Conservation (phyloP, 2,113 vertebrate genomes). For the Pagrus major region DNA sequence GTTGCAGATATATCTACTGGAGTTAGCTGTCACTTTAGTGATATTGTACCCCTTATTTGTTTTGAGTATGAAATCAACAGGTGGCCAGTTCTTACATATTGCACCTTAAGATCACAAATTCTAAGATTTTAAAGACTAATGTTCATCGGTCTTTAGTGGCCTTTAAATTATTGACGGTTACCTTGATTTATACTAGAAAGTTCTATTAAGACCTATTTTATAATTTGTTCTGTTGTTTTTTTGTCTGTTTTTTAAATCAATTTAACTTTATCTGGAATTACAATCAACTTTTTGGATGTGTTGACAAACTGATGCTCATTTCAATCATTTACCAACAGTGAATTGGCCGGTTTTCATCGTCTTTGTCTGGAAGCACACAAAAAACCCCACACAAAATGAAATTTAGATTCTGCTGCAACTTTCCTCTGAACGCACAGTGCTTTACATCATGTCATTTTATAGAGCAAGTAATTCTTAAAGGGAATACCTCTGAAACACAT, state of each 20-base stretch:
- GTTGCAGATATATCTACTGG: too few relatives aligned
- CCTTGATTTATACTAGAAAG: background rate
- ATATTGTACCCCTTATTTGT: too few relatives aligned
- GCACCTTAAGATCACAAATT: background rate
- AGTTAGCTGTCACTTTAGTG: too few relatives aligned
- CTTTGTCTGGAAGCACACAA: background rate
- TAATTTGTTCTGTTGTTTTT: background rate
- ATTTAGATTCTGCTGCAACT: background rate
- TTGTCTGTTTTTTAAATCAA: background rate
- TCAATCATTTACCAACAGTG: constrained; percentile 22
- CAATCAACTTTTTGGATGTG: constrained; percentile 10
- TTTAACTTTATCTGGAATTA: background rate
- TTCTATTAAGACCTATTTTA: background rate
- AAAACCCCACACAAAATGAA: background rate
- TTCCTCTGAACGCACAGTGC: background rate
- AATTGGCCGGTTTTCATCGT: background rate
- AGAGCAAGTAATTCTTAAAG: constrained; percentile 23
- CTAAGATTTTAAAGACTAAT: too few relatives aligned
- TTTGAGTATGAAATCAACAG: too few relatives aligned
- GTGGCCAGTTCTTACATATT: too few relatives aligned
- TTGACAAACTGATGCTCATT: constrained; percentile 7
- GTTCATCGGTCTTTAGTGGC: background rate
- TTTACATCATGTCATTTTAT: constrained; percentile 24
- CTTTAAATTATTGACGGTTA: background rate
- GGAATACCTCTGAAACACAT: constrained; percentile 13